A percentile compares a stretch with the other conserved stretches of the same genome.
These are phyloP conservation scores for Myotis davidii DNA, from an alignment of 2,113 vertebrate genomes.

Conservation along the genomic window DNA sequence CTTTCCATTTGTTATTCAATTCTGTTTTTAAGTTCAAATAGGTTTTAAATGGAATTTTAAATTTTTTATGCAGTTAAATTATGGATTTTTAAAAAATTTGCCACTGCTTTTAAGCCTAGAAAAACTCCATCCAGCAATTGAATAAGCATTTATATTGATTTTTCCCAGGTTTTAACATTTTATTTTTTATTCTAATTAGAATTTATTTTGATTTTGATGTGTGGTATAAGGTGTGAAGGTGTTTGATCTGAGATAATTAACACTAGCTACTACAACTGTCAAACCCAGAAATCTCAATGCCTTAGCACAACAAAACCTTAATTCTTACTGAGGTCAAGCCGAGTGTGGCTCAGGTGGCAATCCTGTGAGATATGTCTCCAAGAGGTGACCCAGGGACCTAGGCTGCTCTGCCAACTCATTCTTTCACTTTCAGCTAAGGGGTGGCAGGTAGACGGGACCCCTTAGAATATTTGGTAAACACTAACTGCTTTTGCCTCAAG, in stretches of 20 bases:
- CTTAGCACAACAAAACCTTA: background rate
- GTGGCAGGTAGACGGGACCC: too few species aligned
- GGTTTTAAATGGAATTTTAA: constrained; percentile 24
- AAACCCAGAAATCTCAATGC: background rate
- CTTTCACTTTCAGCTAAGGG: background rate
- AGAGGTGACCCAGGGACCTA: background rate
- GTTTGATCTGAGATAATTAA: constrained; percentile 29
- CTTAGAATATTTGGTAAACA: background rate
- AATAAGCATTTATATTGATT: background rate
- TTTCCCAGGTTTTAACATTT: constrained; percentile 13
- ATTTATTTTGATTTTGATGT: constrained; percentile 42
- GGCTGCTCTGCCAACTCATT: background rate
- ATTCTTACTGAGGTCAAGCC: background rate
- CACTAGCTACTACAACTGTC: background rate
- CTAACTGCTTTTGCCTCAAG: background rate
- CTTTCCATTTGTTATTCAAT: background rate
- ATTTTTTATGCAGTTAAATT: background rate
- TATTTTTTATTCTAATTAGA: constrained; percentile 24
- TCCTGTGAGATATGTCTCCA: background rate
- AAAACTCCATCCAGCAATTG: background rate
- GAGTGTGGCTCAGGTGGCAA: too few species aligned
- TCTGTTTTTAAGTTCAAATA: constrained; percentile 53
- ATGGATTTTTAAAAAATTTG: background rate
- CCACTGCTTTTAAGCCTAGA: background rate
- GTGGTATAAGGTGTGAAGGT: background rate